Evolutionary conservation across 2,113 vertebrate genomes (phyloP).

Genomic region (Neodontobutis hainanensis): DNA sequence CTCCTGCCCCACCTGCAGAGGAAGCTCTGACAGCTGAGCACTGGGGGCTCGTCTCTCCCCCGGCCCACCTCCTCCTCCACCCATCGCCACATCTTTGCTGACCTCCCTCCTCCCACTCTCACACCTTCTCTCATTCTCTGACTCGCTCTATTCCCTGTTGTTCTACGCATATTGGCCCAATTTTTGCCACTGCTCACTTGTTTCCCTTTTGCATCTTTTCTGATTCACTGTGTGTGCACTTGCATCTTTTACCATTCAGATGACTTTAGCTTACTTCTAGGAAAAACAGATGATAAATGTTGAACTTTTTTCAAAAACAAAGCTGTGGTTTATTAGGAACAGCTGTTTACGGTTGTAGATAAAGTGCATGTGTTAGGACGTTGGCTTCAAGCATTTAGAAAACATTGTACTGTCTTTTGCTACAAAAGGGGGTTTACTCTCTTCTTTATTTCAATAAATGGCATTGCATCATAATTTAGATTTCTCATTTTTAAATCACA

Average conservation of each 20-base stretch:
- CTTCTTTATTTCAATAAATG: too few relatives aligned
- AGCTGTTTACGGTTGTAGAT: too few relatives aligned
- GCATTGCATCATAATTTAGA: too few relatives aligned
- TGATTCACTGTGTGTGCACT: slow-evolving; percentile 45
- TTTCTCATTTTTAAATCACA: too few relatives aligned
- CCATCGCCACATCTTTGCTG: slow-evolving; percentile 64
- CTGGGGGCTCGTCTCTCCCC: slow-evolving; percentile 56
- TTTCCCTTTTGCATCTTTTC: slow-evolving; percentile 35
- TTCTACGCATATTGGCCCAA: slow-evolving; percentile 63
- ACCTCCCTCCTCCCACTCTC: slow-evolving; percentile 67
- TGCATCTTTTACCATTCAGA: slow-evolving; percentile 20
- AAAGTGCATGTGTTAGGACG: too few relatives aligned
- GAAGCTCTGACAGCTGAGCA: slow-evolving; percentile 83
- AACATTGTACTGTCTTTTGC: slow-evolving; percentile 18
- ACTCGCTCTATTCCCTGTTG: slow-evolving; percentile 56
- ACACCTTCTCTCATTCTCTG: slow-evolving; percentile 58
- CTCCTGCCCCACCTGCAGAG: slow-evolving; percentile 83
- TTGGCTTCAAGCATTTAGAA: too few relatives aligned
- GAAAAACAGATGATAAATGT: too few relatives aligned
- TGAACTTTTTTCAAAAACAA: too few relatives aligned
- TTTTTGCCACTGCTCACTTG: slow-evolving; percentile 46
- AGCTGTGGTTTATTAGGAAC: too few relatives aligned
- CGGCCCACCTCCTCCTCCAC: slow-evolving; percentile 49
- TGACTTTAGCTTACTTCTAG: too few relatives aligned
- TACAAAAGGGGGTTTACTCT: too few relatives aligned